Evolutionary conservation across 1,140 invertebrate species (phyloP), one percentile per base, ranked within the genome.

Genomic region (Venturia canescens): DNA sequence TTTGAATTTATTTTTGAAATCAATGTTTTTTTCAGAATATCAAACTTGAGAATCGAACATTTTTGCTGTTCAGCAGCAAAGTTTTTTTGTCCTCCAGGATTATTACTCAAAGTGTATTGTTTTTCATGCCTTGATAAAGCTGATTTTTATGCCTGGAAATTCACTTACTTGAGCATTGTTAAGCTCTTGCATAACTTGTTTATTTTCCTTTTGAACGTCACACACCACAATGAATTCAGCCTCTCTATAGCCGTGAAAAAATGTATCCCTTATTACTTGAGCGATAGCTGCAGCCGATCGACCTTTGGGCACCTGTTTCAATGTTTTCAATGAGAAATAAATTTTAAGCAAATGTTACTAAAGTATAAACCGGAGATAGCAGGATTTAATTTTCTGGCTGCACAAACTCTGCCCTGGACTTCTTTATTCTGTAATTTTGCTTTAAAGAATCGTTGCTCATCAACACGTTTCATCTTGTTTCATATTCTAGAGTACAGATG

Each of bases 161-260:
- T 44, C 34, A 53, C 70, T 84, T 92, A 97, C 96, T 93, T 98
- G 97, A 87, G 97, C 96, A 93, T 97, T 95, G 92, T 97, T 97
- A 38, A 98, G 91, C 91, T 98, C 97, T 86, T 97, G 94, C 83
- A 98, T 94, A 85, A 97, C 93, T 89, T 94, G 92, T 81, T 94
- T 93, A 86, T 93, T 94, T 91, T 98, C 97, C 91, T 97, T 97
- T 82, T 94, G 94, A 34, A 96, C 96, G 92, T 95, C 95, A 89
- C 95, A 95, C 83, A 96, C 96, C 82, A 96, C 95, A 72, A 97
- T 93, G 93, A 98, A 98, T 90, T 98, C 97, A 50, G 95, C 96
- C 91, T 98, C 97, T 83, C 95, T 92, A 88, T 96, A 95, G 23
- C 95, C 94, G 83, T 89, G 88, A 85, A 97, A 95, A 91, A 98